Conservation (phyloP, 2,113 vertebrate genomes). For the Saccopteryx leptura region DNA sequence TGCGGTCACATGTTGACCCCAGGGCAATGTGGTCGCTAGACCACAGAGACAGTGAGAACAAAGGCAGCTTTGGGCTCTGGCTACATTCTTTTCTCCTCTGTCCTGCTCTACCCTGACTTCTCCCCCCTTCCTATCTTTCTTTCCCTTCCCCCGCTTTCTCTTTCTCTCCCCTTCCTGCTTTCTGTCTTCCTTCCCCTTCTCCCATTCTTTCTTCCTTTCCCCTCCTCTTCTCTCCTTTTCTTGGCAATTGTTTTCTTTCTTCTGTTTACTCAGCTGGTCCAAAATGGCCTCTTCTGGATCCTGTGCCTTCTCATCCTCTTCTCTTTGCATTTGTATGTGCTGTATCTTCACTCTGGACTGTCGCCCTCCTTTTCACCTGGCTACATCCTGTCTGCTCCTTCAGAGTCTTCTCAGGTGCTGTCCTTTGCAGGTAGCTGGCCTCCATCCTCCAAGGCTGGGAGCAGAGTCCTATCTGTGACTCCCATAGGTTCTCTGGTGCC, state of each 20-base stretch:
- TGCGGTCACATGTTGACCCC: too few species aligned
- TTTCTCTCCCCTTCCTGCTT: neutral
- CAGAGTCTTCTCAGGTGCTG: neutral
- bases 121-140: neutral
- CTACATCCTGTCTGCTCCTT: neutral
- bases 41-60: neutral
- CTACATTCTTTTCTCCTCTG: neutral
- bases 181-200: neutral
- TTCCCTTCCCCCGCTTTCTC: neutral
- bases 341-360: neutral
- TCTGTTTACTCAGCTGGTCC: neutral
- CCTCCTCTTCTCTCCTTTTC: neutral
- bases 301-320: accelerated
- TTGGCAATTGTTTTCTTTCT: neutral
- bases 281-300: neutral
- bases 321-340: neutral
- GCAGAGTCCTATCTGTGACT: neutral
- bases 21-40: neutral
- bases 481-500: neutral
- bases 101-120: neutral
- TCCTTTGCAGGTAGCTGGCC: neutral
- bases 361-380: neutral
- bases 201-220: too few species aligned
- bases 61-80: neutral
- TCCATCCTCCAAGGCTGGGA: neutral